Evolutionary conservation across 2,113 vertebrate genomes (phyloP), one percentile per base, ranked within the genome.

Genomic region (Oryzias celebensis): DNA sequence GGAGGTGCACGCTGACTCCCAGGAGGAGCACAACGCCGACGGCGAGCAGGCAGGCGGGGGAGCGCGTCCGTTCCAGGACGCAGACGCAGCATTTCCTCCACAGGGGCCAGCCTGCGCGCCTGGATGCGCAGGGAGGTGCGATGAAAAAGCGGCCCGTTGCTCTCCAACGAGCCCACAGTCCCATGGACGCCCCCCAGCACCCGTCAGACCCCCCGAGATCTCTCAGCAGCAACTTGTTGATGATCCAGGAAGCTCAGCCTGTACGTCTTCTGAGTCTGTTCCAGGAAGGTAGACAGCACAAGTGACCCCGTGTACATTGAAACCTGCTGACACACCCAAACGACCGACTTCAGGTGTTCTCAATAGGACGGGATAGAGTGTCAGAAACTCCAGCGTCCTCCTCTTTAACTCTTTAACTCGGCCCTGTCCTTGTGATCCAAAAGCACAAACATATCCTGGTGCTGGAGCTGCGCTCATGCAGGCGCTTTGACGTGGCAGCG

Each of bases 401-500:
- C 17, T 12, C 13, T 14, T 5, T 1, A 42, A 17, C 17, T 12
- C 13, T 14, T 5, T 1, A 42, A 17, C 28, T 62, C 22, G 7
- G 17, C 3, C 1, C 10, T 12, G 23, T 51, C 51, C 5, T 20
- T 58, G 16, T 20, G 26, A 14, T 48, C 46, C 10, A 53, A 36
- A 64, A 26, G 24, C 14, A 16, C 55, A 50, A 55, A 52, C 14
- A 31, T 54, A 68, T 60, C 23, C 31, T 43, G 13, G 44, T 18
- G 26, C 52, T 59, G 53, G 36, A 36, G 36, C 36, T 36, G 36
- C 36, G 8, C 54, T 22, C 41, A 28, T 28, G 26, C 26, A 48
- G 54, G 65, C 51, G 42, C 58, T 55, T 62, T 44, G 83, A 85
- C 87, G 87, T 86, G 86, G 87, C 85, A 80, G 52, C 16, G 42